Percentiles rank a stretch among this genome's conserved stretches.
Conservation (phyloP, 2,113 vertebrate genomes). For the Tragulus kanchil region DNA sequence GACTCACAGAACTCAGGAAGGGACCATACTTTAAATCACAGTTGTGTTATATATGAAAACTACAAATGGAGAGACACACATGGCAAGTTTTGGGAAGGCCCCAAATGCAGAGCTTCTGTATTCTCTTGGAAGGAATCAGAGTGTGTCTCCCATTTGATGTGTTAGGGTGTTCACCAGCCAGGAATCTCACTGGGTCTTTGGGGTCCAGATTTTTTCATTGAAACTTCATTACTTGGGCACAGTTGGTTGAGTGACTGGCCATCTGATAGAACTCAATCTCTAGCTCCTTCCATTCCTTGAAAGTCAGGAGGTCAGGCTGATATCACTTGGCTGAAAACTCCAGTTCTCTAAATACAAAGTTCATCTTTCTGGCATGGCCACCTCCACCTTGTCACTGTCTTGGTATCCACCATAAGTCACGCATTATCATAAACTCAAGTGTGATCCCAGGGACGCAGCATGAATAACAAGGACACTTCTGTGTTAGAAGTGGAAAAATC, state of each 20-base stretch:
- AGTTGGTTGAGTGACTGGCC: not conserved
- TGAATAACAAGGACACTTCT: not conserved
- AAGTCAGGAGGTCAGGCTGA: not conserved
- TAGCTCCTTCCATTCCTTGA: not conserved
- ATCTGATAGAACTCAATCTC: not conserved
- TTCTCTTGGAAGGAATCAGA: not conserved
- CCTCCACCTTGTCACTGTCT: not conserved
- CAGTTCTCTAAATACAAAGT: not conserved
- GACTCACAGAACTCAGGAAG: slow-evolving; percentile 11
- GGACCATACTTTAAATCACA: not conserved
- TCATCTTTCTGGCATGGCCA: not conserved
- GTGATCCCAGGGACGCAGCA: not conserved
- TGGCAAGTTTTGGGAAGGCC: not conserved
- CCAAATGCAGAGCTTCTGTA: not conserved
- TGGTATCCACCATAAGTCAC: not conserved
- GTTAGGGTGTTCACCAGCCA: not conserved
- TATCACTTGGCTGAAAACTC: not conserved
- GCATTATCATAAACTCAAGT: not conserved
- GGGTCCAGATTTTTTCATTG: not conserved
- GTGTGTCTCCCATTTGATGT: not conserved
- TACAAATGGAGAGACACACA: not conserved
- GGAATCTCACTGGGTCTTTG: not conserved
- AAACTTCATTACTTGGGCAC: not conserved
- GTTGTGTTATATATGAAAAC: not conserved
- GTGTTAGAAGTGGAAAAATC: not conserved